phyloP scores from a whole-genome alignment of 2,888 invertebrate species.

The Lasioglossum figueresi region DNA sequence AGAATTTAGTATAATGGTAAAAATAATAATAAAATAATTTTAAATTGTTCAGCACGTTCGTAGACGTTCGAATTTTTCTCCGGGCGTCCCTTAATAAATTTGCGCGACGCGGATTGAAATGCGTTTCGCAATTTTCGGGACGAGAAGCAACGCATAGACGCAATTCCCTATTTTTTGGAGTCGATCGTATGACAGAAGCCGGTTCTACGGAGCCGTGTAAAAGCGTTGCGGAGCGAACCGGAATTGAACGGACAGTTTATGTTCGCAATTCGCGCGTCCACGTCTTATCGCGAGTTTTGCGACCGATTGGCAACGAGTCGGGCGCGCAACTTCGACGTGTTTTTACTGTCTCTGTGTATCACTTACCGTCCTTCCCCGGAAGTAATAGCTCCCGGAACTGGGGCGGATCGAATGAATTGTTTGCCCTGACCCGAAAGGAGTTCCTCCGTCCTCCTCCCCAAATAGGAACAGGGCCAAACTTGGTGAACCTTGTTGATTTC shows the following conservation, averaged over 20 bases:
- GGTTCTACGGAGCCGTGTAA: neutral
- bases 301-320: conserved; percentile 16
- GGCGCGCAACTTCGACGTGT: conserved; percentile 5
- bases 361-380: conserved; percentile 9
- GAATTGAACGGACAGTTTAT: conserved; percentile 56
- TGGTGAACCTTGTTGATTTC: conserved; percentile 8
- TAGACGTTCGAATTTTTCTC: neutral
- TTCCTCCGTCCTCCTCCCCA: neutral
- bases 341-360: conserved; percentile 33
- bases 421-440: conserved; percentile 12
- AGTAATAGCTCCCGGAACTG: conserved; percentile 31
- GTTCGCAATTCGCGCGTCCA: conserved; percentile 29
- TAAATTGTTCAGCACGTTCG: neutral
- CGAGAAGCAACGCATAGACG: neutral
- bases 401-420: conserved; percentile 29
- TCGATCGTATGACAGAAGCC: neutral
- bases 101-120: too few relatives aligned
- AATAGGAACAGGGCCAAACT: conserved; percentile 5
- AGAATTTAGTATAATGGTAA: too few relatives aligned
- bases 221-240: conserved; percentile 35
- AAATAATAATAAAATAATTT: neutral
- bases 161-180: neutral
- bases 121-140: neutral
- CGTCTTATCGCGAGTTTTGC: conserved; percentile 16
- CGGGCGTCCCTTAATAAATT: neutral